These are phyloP conservation scores for Imbricaverruca yamaguchii DNA, from an alignment of 2,888 invertebrate genomes.

Conservation along the genomic window DNA sequence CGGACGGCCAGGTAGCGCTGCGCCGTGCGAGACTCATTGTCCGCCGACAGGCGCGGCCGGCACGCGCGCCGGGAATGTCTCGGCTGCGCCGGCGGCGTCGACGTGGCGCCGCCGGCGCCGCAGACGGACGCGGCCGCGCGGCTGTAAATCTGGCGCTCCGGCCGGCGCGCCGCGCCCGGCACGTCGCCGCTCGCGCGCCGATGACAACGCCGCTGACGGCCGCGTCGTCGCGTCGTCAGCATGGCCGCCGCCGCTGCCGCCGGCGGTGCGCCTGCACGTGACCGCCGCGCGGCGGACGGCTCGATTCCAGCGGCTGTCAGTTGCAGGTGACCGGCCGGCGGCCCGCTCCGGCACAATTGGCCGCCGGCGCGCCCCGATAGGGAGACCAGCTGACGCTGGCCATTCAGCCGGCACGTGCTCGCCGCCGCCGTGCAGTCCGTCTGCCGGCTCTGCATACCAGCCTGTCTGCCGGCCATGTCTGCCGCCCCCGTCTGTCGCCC, in stretches of 20 bases:
- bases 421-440: not conserved
- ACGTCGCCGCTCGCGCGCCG: not conserved
- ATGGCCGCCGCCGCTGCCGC: not conserved
- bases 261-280: not conserved
- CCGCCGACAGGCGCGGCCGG: not conserved
- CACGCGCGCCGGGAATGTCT: conserved; percentile 9
- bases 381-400: conserved; percentile 8
- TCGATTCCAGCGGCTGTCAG: not conserved
- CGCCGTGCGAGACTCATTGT: not conserved
- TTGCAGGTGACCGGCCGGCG: conserved; percentile 7
- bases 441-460: not conserved
- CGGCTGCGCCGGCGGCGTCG: not conserved
- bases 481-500: too few species aligned
- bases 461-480: not conserved
- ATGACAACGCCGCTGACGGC: not conserved
- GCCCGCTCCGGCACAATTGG: not conserved
- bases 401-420: not conserved
- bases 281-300: not conserved
- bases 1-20: not conserved
- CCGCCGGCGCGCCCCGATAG: not conserved
- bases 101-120: not conserved
- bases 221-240: not conserved
- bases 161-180: too few species aligned
- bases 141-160: not conserved
- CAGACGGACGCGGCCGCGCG: too few species aligned